Percentiles rank a stretch among this genome's conserved stretches.
These are phyloP conservation scores for Drosophila nikananu DNA, from an alignment of 1,140 invertebrate genomes.

Conservation along the genomic window DNA sequence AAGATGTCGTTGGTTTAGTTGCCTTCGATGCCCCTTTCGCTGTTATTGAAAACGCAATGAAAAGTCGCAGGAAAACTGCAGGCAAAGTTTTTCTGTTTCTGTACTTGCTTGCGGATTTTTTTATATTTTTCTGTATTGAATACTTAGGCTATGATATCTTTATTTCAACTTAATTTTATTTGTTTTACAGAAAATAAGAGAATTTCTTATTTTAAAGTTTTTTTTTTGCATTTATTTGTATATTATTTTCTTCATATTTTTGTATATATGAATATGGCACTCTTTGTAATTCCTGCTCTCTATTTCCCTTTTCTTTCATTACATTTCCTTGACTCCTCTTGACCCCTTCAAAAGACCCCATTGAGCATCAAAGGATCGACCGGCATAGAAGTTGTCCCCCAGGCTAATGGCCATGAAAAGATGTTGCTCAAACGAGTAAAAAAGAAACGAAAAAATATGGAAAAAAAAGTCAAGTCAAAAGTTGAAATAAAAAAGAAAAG, in stretches of 20 bases:
- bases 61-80: slow-evolving; percentile 10
- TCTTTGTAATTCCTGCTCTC: neutral
- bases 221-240: too few species aligned
- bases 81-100: neutral
- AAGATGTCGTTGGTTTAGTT: slow-evolving; percentile 47
- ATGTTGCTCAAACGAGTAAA: slow-evolving; percentile 3
- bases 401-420: slow-evolving; percentile 4
- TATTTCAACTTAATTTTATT: neutral
- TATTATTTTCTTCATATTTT: neutral
- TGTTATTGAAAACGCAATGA: slow-evolving; percentile 53
- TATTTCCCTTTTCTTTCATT: neutral
- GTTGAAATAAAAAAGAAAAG: neutral
- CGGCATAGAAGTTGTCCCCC: slow-evolving; percentile 1
- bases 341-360: neutral
- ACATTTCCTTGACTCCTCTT: neutral
- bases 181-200: neutral
- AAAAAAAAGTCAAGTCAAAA: slow-evolving; percentile 3
- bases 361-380: slow-evolving; percentile 2
- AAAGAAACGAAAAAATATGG: neutral
- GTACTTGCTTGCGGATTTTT: neutral
- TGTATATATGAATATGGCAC: neutral
- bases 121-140: neutral
- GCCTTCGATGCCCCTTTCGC: slow-evolving; percentile 7
- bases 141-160: neutral
- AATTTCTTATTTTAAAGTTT: too few species aligned